Conservation (phyloP, 92 coral and sea anemone species). For the Actinostola sp. region DNA sequence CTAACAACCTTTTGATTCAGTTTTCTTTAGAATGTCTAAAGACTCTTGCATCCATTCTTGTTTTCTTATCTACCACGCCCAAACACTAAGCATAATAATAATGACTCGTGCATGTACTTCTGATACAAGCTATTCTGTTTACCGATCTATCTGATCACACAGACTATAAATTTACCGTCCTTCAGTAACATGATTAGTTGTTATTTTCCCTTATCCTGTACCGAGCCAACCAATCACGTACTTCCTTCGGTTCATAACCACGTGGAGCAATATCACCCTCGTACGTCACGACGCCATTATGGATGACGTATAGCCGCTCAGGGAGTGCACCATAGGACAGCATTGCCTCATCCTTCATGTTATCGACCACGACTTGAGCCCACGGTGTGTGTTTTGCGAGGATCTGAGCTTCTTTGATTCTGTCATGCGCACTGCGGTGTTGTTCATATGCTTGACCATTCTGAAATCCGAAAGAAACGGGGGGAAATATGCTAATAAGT, state of each 20-base stretch:
- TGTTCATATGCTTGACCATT: conserved; percentile 3
- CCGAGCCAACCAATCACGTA: conserved; percentile 19
- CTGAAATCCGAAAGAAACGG: background rate
- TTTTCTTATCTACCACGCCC: no score
- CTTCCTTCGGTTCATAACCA: conserved; percentile 24
- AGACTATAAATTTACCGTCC: background rate
- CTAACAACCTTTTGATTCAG: no score
- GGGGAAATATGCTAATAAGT: no score
- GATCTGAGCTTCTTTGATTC: conserved; percentile 17
- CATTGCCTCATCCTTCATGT: conserved; percentile 46
- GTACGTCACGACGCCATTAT: conserved; percentile 26
- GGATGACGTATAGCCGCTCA: conserved; percentile 48
- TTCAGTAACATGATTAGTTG: background rate
- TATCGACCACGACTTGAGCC: conserved; percentile 45
- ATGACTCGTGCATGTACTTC: no score
- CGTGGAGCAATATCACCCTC: conserved; percentile 54
- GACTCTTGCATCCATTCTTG: no score
- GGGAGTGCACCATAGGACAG: conserved; percentile 50
- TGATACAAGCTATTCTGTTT: no score
- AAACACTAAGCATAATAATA: no score
- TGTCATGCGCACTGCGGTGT: conserved; percentile 28
- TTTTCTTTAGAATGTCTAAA: no score
- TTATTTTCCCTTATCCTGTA: conserved; percentile 17
- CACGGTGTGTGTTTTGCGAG: conserved; percentile 13
- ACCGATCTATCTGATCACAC: background rate